phyloP scores from a whole-genome alignment of 2,113 vertebrate genomes.

The Megaleporinus macrocephalus region DNA sequence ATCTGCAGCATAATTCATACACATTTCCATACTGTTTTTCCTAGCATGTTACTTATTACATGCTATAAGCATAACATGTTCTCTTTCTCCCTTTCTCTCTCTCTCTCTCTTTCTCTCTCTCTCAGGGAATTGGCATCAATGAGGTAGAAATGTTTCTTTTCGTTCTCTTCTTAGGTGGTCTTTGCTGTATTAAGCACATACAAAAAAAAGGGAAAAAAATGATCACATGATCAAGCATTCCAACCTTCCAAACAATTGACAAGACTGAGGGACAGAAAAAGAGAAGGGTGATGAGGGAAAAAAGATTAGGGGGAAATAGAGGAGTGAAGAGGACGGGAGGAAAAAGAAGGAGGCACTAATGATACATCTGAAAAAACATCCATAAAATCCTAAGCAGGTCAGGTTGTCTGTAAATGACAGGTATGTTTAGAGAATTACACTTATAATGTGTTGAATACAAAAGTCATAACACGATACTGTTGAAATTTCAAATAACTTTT shows the following conservation, averaged over 20 bases:
- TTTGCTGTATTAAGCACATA: constrained; percentile 64
- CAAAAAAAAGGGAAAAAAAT: neutral
- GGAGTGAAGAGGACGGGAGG: neutral
- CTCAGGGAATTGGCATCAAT: neutral
- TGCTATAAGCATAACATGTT: neutral
- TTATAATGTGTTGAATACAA: no score
- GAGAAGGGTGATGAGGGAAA: neutral
- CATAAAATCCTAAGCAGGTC: neutral
- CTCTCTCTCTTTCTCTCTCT: neutral
- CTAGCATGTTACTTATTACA: neutral
- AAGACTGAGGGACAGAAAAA: constrained; percentile 29
- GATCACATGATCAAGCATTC: constrained; percentile 59
- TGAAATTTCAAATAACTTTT: no score
- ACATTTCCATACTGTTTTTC: neutral
- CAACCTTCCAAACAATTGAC: constrained; percentile 61
- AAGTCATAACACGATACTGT: no score
- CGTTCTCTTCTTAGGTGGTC: constrained; percentile 6
- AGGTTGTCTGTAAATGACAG: no score
- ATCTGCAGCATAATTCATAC: neutral
- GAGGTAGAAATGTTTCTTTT: neutral
- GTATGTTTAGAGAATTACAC: no score
- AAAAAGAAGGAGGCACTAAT: neutral
- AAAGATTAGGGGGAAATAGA: constrained; percentile 52
- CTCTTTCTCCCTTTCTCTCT: neutral
- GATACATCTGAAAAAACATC: neutral